phyloP scores from a whole-genome alignment of 2,888 invertebrate species.

The Drosophila pegasa region DNA sequence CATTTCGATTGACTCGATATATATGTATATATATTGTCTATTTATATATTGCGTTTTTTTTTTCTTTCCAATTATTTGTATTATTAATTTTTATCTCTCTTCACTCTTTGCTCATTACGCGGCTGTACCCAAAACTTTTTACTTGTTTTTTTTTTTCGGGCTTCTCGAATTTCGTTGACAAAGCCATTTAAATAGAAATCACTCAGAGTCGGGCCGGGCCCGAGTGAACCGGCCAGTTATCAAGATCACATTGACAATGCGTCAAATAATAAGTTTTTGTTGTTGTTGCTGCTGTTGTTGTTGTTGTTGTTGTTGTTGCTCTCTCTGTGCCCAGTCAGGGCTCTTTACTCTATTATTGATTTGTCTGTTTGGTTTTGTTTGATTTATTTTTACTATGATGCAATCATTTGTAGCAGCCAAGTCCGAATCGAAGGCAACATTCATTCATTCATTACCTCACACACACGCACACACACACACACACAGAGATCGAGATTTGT shows the following conservation, averaged over 20 bases:
- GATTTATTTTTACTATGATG: slow-evolving; percentile 68
- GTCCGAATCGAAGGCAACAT: slow-evolving; percentile 46
- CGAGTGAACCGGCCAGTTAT: slow-evolving; percentile 57
- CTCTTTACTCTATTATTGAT: slow-evolving; percentile 66
- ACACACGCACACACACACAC: slow-evolving; percentile 20
- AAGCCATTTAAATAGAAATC: slow-evolving; percentile 82
- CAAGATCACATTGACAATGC: slow-evolving; percentile 81
- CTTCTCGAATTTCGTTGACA: slow-evolving; percentile 80
- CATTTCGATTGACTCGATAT: slow-evolving; percentile 50
- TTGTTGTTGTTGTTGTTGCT: slow-evolving; percentile 29
- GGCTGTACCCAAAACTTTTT: slow-evolving; percentile 50
- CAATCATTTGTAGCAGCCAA: slow-evolving; percentile 65
- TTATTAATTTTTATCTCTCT: slow-evolving; percentile 75
- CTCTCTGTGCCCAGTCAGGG: slow-evolving; percentile 22
- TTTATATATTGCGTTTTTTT: slow-evolving; percentile 12
- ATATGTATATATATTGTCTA: slow-evolving; percentile 3
- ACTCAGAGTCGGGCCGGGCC: slow-evolving; percentile 55
- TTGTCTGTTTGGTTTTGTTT: slow-evolving; percentile 25
- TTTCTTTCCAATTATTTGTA: slow-evolving; percentile 52
- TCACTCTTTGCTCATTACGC: slow-evolving; percentile 72
- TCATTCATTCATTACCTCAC: slow-evolving; percentile 52
- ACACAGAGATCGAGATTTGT: not conserved
- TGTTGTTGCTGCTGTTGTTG: slow-evolving; percentile 36
- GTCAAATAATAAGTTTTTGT: slow-evolving; percentile 73
- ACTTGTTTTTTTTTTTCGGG: slow-evolving; percentile 60